Evolutionary conservation across 2,888 invertebrate genomes (phyloP).

Genomic region (Frankliniella intonsa): DNA sequence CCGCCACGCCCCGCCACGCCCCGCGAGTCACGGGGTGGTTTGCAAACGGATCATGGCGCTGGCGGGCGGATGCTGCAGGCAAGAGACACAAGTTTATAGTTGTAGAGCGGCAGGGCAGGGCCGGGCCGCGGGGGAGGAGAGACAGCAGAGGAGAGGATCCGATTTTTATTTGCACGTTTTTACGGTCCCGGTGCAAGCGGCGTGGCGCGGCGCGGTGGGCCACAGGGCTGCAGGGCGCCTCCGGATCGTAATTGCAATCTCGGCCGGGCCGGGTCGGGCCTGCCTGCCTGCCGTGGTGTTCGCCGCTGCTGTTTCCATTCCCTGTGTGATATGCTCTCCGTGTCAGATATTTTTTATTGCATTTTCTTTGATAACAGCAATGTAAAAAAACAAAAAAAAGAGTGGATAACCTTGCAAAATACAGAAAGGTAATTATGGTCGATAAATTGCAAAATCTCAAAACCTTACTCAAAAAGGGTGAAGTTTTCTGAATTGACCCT

Average conservation of each 20-base stretch:
- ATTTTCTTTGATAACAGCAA: no score
- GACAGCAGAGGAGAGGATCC: background rate
- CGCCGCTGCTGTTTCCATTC: no score
- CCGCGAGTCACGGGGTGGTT: background rate
- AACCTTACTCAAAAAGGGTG: no score
- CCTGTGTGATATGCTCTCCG: no score
- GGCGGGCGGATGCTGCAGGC: background rate
- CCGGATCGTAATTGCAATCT: background rate
- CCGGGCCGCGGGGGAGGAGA: background rate
- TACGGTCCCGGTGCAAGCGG: background rate
- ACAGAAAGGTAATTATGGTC: no score
- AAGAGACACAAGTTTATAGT: background rate
- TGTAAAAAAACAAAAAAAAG: no score
- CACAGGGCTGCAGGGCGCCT: background rate
- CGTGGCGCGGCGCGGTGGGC: background rate
- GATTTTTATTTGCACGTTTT: slow-evolving; percentile 12
- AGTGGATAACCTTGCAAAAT: no score
- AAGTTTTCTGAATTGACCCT: no score
- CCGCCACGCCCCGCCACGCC: slow-evolving; percentile 1
- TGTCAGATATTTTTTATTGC: no score
- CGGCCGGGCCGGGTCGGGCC: background rate
- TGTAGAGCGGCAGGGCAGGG: background rate
- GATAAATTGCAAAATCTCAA: no score
- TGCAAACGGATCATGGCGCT: slow-evolving; percentile 9
- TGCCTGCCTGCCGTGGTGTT: no score